Base-by-base conservation (phyloP, 2,888 invertebrate genomes). In the Acholoe squamosa region DNA sequence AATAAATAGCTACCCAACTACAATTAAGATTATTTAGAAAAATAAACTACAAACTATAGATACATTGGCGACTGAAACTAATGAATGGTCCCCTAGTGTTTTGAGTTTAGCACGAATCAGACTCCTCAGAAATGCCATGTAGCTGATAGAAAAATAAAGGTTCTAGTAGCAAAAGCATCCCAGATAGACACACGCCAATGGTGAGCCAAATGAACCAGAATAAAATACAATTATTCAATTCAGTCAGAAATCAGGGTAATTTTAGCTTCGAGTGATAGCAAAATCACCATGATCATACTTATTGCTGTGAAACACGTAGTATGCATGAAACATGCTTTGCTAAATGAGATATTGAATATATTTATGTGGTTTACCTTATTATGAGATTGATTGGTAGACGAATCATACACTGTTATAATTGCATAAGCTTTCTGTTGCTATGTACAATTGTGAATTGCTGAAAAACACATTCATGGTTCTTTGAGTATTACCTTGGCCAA, bases 1-100 rank as follows among this genome's bases (percentile, higher is more conserved):
- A 86, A 86, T 86, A 86, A 86, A 86, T 86, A 86, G 54, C 86
- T 86, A 86, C 86, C 86, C 86, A 28, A 86, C 86, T 86, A 86
- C 54, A 86, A 51, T 86, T 86, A 52, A 54, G 52, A 28, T n/a
- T 56, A 86, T 86, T 80, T 86, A 86, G 86, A 86, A 86, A 86
- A 86, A 86, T 86, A 86, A 86, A 52, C 86, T 86, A 86, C 86
- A 52, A 86, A 86, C 86, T 86, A 86, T 86, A 43, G 56, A 54
- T 86, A 86, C 86, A 56, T 52, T 54, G 52, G 86, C 54, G 54
- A 56, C 86, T 25, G 25, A 52, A 54, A 25, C 54, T 86, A 86
- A 51, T 56, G 80, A 86, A 86, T 86, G 86, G 86, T 86, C 86
- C 86, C 86, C 86, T 86, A 86, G 52, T 54, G 52, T 54, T 86